Evolutionary conservation across 2,113 vertebrate genomes (phyloP).

Genomic region (Crypturellus undulatus): DNA sequence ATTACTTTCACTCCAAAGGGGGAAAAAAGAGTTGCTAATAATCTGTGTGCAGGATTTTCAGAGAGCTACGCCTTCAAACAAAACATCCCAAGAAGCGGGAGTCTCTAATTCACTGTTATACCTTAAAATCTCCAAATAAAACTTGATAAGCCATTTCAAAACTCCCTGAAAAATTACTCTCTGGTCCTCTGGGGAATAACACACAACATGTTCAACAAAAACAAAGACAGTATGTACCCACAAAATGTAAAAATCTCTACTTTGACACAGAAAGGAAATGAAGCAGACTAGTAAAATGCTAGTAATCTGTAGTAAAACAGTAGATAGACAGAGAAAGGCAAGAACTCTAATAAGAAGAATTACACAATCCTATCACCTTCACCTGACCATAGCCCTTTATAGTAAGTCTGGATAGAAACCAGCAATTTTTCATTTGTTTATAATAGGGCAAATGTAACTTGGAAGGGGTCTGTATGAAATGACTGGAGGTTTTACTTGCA

Average conservation of each 20-base stretch:
- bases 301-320: neutral
- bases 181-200: neutral
- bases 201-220: neutral
- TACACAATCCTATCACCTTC: neutral
- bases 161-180: neutral
- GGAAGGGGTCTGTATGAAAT: constrained; percentile 34
- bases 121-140: constrained; percentile 7
- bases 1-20: neutral
- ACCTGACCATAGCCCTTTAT: constrained; percentile 6
- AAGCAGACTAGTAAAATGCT: neutral
- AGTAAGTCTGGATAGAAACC: neutral
- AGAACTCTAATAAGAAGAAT: neutral
- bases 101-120: neutral
- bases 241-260: neutral
- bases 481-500: constrained; percentile 4
- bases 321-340: neutral
- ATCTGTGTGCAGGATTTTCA: neutral
- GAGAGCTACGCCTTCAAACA: neutral
- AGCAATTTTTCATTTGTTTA: constrained; percentile 17
- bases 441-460: constrained; percentile 39
- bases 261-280: neutral
- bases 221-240: neutral
- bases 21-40: neutral
- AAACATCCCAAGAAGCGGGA: neutral
- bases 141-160: neutral